Conservation (phyloP, 2,888 invertebrate species). For the Plagodis pulveraria region DNA sequence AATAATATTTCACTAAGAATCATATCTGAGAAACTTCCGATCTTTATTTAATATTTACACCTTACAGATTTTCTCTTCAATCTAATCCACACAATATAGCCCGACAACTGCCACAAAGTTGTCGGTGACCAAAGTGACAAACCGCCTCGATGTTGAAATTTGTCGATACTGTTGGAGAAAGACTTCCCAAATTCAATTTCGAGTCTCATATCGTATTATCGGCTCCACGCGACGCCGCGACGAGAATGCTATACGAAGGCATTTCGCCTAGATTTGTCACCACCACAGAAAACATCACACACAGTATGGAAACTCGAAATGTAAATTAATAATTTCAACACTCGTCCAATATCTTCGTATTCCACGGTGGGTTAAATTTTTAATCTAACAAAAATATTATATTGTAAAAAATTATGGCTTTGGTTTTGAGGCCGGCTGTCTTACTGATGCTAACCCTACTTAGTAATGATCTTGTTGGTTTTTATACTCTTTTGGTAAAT, state of each 20-base stretch:
- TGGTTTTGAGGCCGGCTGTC: too few relatives aligned
- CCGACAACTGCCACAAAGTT: constrained; percentile 12
- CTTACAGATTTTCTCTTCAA: constrained; percentile 6
- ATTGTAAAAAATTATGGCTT: too few relatives aligned
- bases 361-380: too few relatives aligned
- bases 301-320: constrained; percentile 9
- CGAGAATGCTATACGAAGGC: constrained; percentile 58
- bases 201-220: constrained; percentile 73
- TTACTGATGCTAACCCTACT: too few relatives aligned
- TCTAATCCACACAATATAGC: constrained; percentile 8
- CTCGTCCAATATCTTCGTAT: too few relatives aligned
- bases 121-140: constrained; percentile 21
- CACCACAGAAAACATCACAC: constrained; percentile 3
- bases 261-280: constrained; percentile 32
- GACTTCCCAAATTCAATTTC: constrained; percentile 69
- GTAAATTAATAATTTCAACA: too few relatives aligned
- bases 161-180: constrained; percentile 50
- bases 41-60: neutral
- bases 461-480: too few relatives aligned
- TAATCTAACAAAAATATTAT: too few relatives aligned
- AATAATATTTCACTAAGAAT: too few relatives aligned
- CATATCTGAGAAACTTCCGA: too few relatives aligned
- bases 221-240: constrained; percentile 49
- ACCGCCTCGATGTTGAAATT: constrained; percentile 31
- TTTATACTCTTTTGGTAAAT: too few relatives aligned